A percentile compares a stretch with the other conserved stretches of the same genome.
These are phyloP conservation scores for Xenopus laevis DNA, from an alignment of 2,113 vertebrate genomes.

Conservation along the genomic window DNA sequence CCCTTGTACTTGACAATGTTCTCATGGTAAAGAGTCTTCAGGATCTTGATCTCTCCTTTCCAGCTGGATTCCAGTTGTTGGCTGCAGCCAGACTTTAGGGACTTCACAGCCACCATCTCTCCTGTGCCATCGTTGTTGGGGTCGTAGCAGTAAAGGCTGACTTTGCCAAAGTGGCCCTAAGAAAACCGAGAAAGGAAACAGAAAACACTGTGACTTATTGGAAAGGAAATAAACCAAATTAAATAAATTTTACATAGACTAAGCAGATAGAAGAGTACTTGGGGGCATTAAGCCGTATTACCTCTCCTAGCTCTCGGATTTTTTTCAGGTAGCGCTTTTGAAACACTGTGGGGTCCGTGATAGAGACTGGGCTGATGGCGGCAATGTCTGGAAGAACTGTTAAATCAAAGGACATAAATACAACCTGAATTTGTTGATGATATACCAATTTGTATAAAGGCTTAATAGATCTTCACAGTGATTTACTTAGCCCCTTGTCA, in stretches of 20 bases:
- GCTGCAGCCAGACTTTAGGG: constrained; percentile 78
- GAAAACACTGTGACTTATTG: neutral
- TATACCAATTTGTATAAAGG: too few relatives aligned
- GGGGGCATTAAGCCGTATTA: constrained; percentile 48
- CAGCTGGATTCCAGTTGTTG: constrained; percentile 69
- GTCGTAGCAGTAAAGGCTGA: constrained; percentile 84
- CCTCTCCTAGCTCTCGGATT: constrained; percentile 81
- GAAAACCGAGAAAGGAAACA: neutral
- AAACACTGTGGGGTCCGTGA: constrained; percentile 75
- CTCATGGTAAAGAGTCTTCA: constrained; percentile 79
- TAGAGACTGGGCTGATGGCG: constrained; percentile 57
- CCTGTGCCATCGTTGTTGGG: constrained; percentile 83
- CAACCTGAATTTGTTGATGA: too few relatives aligned
- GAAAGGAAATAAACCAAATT: neutral
- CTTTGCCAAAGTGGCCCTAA: constrained; percentile 91
- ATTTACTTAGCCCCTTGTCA: too few relatives aligned
- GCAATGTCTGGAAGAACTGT: constrained; percentile 71
- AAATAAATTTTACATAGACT: neutral
- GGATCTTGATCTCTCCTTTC: constrained; percentile 84
- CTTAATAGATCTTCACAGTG: too few relatives aligned
- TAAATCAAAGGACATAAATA: neutral
- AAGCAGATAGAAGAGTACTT: neutral
- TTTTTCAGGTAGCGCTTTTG: constrained; percentile 87
- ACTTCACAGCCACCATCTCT: constrained; percentile 86
- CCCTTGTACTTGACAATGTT: constrained; percentile 95